These are phyloP conservation scores for Sesamia inferens DNA, from an alignment of 2,888 invertebrate species.

Conservation along the genomic window DNA sequence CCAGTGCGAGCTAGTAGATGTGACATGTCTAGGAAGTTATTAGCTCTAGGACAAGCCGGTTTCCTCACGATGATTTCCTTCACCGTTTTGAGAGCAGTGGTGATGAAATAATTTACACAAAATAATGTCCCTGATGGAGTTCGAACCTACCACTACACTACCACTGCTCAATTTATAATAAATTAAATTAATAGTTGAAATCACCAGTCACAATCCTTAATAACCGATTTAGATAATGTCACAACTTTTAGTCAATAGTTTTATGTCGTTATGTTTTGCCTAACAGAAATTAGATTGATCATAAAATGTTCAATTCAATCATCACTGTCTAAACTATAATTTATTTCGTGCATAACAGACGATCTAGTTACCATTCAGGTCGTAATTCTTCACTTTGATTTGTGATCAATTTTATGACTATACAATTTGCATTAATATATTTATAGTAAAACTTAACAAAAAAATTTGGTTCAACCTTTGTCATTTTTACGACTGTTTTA, in stretches of 20 bases:
- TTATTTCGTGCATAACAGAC: slow-evolving; percentile 59
- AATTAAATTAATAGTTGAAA: no score
- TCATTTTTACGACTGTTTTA: slow-evolving; percentile 49
- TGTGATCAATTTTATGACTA: slow-evolving; percentile 64
- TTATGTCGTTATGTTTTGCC: slow-evolving; percentile 48
- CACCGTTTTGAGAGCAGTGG: no score
- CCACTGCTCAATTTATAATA: no score
- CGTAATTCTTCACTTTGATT: slow-evolving; percentile 58
- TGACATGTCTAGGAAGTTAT: no score
- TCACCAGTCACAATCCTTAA: slow-evolving; percentile 40
- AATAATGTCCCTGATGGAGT: no score
- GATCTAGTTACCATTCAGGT: slow-evolving; percentile 37
- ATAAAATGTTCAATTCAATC: slow-evolving; percentile 63
- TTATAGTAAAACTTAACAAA: slow-evolving; percentile 28
- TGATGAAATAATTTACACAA: no score
- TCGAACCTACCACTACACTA: no score
- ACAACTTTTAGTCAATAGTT: slow-evolving; percentile 50
- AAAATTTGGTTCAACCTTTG: slow-evolving; percentile 35
- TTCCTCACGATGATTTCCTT: no score
- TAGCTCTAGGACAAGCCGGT: no score
- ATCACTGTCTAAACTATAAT: slow-evolving; percentile 58
- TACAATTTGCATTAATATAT: slow-evolving; percentile 63
- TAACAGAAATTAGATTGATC: slow-evolving; percentile 52
- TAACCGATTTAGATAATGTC: slow-evolving; percentile 50
- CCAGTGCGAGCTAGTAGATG: no score